Evolutionary conservation across 2,113 vertebrate genomes (phyloP).

Genomic region (Nansenia antarctica): DNA sequence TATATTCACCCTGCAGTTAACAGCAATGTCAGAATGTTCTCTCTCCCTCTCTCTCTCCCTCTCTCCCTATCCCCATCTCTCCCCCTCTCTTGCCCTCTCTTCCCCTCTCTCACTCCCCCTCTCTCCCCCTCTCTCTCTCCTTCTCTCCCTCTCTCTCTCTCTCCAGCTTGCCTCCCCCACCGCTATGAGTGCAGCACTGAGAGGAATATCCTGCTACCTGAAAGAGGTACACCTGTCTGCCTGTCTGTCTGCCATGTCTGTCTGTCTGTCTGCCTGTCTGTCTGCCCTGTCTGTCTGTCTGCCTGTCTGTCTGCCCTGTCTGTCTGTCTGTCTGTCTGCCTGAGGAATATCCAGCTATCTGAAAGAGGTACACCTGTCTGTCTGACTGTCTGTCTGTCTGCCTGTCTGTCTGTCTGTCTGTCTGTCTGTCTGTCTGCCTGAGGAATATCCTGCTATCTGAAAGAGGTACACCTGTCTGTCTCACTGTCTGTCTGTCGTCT

Average conservation of each 20-base stretch:
- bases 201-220: conserved; percentile 90
- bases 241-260: neutral
- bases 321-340: conserved; percentile 18
- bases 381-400: neutral
- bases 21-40: neutral
- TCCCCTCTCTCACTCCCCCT: neutral
- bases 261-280: conserved; percentile 12
- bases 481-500: conserved; percentile 13
- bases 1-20: neutral
- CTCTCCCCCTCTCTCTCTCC: conserved; percentile 11
- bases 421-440: conserved; percentile 39
- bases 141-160: conserved; percentile 1
- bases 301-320: neutral
- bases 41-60: neutral
- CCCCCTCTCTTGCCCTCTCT: neutral
- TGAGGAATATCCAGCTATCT: conserved; percentile 91
- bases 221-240: conserved; percentile 77
- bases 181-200: conserved; percentile 83
- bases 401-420: no score
- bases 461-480: conserved; percentile 75
- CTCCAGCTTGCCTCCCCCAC: conserved; percentile 84
- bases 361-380: conserved; percentile 78
- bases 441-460: conserved; percentile 90
- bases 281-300: neutral
- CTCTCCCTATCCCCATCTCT: neutral